A percentile compares a stretch with the other conserved stretches of the same genome.
Evolutionary conservation across 1,140 invertebrate species (phyloP).

Genomic region (Danaus melanippus): DNA sequence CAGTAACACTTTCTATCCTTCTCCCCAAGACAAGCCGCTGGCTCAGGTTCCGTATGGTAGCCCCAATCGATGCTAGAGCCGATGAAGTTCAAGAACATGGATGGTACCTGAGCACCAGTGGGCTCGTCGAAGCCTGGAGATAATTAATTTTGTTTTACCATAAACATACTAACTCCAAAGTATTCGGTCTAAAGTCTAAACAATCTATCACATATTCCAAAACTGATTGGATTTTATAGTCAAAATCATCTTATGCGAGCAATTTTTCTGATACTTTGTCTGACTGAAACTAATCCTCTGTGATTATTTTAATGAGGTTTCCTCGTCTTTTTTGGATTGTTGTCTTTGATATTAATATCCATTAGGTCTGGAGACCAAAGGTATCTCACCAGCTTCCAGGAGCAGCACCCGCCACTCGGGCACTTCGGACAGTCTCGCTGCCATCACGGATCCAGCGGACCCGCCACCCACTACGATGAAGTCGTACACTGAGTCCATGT

Average conservation of each 20-base stretch:
- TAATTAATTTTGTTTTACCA: too few species aligned
- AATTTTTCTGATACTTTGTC: too few species aligned
- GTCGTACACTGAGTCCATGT: conserved; percentile 81
- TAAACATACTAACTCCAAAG: too few species aligned
- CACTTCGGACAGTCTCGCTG: conserved; percentile 85
- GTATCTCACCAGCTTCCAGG: conserved; percentile 81
- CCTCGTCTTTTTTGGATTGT: too few species aligned
- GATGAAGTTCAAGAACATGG: conserved; percentile 88
- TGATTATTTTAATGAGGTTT: too few species aligned
- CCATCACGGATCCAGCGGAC: conserved; percentile 87
- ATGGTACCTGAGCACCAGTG: conserved; percentile 86
- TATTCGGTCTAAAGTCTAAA: too few species aligned
- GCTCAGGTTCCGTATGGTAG: conserved; percentile 89
- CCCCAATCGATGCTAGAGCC: conserved; percentile 90
- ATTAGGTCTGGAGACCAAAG: too few species aligned
- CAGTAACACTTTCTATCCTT: conserved; percentile 83
- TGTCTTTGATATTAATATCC: too few species aligned
- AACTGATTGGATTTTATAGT: too few species aligned
- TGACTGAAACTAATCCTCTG: too few species aligned
- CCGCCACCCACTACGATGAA: conserved; percentile 92
- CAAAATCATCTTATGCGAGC: too few species aligned
- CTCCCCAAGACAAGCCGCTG: conserved; percentile 84
- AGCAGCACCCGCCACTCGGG: conserved; percentile 85
- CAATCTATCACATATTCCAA: too few species aligned
- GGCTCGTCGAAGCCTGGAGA: conserved; percentile 82